Evolutionary conservation across 1,140 invertebrate species (phyloP).

Genomic region (Anthonomus grandis): DNA sequence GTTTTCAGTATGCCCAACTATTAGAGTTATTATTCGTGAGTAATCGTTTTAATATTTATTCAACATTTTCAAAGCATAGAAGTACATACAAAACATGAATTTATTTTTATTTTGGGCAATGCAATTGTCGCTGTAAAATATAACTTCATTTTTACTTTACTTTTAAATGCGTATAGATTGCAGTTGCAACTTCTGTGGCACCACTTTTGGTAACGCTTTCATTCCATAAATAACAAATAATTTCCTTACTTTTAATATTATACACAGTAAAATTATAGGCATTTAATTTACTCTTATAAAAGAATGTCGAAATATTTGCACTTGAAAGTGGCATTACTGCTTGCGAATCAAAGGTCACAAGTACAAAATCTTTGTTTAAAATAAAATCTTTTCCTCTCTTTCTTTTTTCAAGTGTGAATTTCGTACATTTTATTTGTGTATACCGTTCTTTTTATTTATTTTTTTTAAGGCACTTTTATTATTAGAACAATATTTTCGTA

Average conservation of each 20-base stretch:
- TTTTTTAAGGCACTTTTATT: constrained; percentile 1
- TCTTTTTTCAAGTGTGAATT: constrained; percentile 1
- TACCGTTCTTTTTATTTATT: constrained; percentile 2
- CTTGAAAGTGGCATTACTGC: constrained; percentile 1
- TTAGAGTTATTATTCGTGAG: constrained; percentile 45
- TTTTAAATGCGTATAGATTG: no score
- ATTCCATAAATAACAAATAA: background rate
- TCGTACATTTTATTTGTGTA: constrained; percentile 1
- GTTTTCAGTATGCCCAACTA: constrained; percentile 47
- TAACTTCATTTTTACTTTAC: constrained; percentile 49
- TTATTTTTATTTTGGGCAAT: no score
- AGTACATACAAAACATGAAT: no score
- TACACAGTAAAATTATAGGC: no score
- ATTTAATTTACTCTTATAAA: no score
- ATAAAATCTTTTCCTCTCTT: constrained; percentile 1
- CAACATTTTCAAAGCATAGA: constrained; percentile 37
- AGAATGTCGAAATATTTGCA: no score
- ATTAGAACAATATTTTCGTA: constrained; percentile 1
- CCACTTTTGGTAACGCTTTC: background rate
- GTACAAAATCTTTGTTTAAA: background rate
- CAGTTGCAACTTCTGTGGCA: background rate
- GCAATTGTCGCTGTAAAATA: no score
- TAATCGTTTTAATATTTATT: constrained; percentile 1
- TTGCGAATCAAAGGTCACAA: background rate
- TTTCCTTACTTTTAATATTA: no score